Base-by-base conservation (phyloP, 2,797 vertebrate species). In the Eidolon dupreanum region DNA sequence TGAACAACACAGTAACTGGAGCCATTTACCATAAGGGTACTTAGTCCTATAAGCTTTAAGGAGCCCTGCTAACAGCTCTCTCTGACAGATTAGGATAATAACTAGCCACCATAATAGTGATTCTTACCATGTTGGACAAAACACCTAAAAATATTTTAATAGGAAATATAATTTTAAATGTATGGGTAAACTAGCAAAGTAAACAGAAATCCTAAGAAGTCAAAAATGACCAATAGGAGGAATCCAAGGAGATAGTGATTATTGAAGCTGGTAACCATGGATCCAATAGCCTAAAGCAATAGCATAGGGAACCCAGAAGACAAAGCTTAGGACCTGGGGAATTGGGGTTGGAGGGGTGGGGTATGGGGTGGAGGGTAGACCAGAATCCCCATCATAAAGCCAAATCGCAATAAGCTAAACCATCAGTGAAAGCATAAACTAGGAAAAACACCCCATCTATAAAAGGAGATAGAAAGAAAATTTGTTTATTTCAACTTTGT, bases 391-490 rank as follows among this genome's bases (percentile, higher is more conserved):
- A 70, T 53, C 85, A 65, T 10, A 57, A 38, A 82, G 74, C 15
- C 63, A 92, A 38, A 36, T 4, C 10, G 8, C 12, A 55, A 38
- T n/a, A 24, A 38, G n/a, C 63, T 88, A 61, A 38, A 36, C 22
- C n/a, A 36, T 68, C 28, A 71, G 17, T 65, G 31, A 71, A 94
- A 26, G 11, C 15, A 70, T 33, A n/a, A 75, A 63, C 22, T 49
- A 51, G 53, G 36, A 59, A 85, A 88, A 93, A 81, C 7, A 77
- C 24, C n/a, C 46, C 41, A 88, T 9, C 49, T 86, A 95, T 8
- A 88, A 77, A 91, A 88, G 65, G 81, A 68, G 38, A 41, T 11
- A 81, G 43, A 75, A 94, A 75, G 41, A 75, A 94, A 55, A 70
- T 11, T 20, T 74, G 43, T 53, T 33, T 82, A n/a, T 57, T 82